Evolutionary conservation across 2,888 invertebrate species (phyloP).

Genomic region (Scaptomyza reducta): DNA sequence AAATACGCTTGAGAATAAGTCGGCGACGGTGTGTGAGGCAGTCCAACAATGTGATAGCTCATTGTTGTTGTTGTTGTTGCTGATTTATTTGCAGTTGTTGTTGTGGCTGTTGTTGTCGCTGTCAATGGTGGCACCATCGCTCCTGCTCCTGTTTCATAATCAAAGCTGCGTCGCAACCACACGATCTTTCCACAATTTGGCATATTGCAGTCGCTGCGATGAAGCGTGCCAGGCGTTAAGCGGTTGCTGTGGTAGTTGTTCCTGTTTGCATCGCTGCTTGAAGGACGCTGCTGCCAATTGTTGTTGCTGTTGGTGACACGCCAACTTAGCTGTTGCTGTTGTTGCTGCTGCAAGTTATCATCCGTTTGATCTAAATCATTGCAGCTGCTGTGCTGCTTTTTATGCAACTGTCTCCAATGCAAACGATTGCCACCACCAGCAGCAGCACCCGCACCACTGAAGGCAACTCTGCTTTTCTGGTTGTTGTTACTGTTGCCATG

Average conservation of each 20-base stretch:
- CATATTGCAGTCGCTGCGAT: constrained; percentile 77
- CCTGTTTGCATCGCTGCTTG: constrained; percentile 58
- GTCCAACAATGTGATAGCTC: constrained; percentile 80
- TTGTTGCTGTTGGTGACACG: constrained; percentile 26
- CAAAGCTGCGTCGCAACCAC: constrained; percentile 76
- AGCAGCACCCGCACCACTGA: constrained; percentile 5
- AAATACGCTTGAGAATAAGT: constrained; percentile 79
- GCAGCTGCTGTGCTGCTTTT: constrained; percentile 75
- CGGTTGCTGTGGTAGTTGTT: constrained; percentile 17
- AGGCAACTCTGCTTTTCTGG: constrained; percentile 8
- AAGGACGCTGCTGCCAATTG: constrained; percentile 51
- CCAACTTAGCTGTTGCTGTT: constrained; percentile 35
- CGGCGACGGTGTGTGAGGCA: constrained; percentile 82
- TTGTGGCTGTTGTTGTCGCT: constrained; percentile 15
- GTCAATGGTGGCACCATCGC: constrained; percentile 55
- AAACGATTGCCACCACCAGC: constrained; percentile 26
- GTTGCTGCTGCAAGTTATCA: constrained; percentile 34
- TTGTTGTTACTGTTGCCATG: constrained; percentile 36
- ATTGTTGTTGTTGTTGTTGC: constrained; percentile 36
- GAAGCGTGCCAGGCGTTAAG: constrained; percentile 39
- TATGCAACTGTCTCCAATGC: constrained; percentile 53
- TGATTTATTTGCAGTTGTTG: constrained; percentile 14
- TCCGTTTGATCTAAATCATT: constrained; percentile 67
- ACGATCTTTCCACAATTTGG: constrained; percentile 83
- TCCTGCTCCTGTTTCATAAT: constrained; percentile 28